Conservation (phyloP, 2,888 invertebrate species). For the Kuschelorhynchus macadamiae region DNA sequence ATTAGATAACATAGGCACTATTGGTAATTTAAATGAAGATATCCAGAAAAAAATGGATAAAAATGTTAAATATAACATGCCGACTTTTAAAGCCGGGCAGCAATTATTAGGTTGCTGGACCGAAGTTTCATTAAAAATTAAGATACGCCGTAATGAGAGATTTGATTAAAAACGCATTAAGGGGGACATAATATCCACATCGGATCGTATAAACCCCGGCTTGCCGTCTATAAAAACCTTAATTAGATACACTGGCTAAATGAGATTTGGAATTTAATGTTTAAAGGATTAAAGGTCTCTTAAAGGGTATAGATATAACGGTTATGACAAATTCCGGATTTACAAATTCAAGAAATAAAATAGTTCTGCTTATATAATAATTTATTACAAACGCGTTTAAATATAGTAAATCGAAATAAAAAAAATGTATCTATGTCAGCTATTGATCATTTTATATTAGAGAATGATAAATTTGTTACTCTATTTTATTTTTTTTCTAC, state of each 20-base stretch:
- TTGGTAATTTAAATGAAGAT: too few species aligned
- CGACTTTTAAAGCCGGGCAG: slow-evolving; percentile 39
- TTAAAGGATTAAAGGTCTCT: not conserved
- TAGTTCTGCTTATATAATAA: too few species aligned
- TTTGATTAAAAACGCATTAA: slow-evolving; percentile 70
- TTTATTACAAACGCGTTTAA: too few species aligned
- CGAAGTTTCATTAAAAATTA: slow-evolving; percentile 67
- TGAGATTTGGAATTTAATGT: slow-evolving; percentile 14
- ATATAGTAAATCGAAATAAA: too few species aligned
- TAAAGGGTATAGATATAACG: not conserved
- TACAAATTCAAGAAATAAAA: too few species aligned
- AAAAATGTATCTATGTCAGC: too few species aligned
- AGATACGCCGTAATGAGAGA: slow-evolving; percentile 68
- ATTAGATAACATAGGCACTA: too few species aligned
- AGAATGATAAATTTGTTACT: too few species aligned
- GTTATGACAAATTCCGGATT: too few species aligned
- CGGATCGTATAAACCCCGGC: slow-evolving; percentile 16
- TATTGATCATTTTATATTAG: too few species aligned
- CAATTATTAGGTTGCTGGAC: slow-evolving; percentile 41
- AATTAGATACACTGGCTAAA: slow-evolving; percentile 18
- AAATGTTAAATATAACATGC: slow-evolving; percentile 45
- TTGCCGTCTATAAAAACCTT: slow-evolving; percentile 21
- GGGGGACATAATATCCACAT: slow-evolving; percentile 50
- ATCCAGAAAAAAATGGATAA: too few species aligned
- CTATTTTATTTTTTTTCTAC: too few species aligned